Base-by-base conservation (phyloP, 2,888 invertebrate species). In the Tipula lateralis region DNA sequence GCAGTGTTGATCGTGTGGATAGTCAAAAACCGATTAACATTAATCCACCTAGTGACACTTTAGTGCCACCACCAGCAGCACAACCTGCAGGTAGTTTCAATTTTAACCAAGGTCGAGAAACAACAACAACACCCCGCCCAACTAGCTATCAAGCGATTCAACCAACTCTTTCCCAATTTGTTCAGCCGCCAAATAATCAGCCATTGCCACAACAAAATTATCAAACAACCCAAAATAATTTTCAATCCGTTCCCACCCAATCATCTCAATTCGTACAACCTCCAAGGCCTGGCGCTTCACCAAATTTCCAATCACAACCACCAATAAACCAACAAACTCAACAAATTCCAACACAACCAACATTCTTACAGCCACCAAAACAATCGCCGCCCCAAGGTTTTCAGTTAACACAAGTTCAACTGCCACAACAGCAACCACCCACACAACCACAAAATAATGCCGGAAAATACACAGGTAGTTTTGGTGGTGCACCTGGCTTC, bases 401-500 rank as follows among this genome's bases (percentile, higher is more conserved):
- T 6, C 82, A 82, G n/a, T 9, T 32, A 82, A 13, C 30, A 82
- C 82, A 82, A 82, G n/a, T 19, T 29, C 80, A 80, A 29, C 80
- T 29, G 13, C 66, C 66, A 66, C 66, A 66, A 66, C 36, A 36
- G 36, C 1, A 12, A 0, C 66, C 16, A 66, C 80, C 82, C 13
- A 1, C 30, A 82, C 82, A 82, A 80, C 80, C 24, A 24, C 80
- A 24, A 29, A 12, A 1, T 66, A 7, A 24, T 30, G 1, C 83
- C 24, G 34, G 32, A 83, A 83, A 34, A 12, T 83, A 83, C 19
- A 36, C 16, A n/a, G 83, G 83, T 1, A n/a, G 83, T 16, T 83
- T 83, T 83, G 83, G 83, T 83, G 83, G 83, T 36, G 83, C 36
- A 34, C 83, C 83, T 12, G 83, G 83, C 19, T 32, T 83, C 13